Evolutionary conservation across 2,888 invertebrate genomes (phyloP).

Genomic region (Heliconius ethilla): DNA sequence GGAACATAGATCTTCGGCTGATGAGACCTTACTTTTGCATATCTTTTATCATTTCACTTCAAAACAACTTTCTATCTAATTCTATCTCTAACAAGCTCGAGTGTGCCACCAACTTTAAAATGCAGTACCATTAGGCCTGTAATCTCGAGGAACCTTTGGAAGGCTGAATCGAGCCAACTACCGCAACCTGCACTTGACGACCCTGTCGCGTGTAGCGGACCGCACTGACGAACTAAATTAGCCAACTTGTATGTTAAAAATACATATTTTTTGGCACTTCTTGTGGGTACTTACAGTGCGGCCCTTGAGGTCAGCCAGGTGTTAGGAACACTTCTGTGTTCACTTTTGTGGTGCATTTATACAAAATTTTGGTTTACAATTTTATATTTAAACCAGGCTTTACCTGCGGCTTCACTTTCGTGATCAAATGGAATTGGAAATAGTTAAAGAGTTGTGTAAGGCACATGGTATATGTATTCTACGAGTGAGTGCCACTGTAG

Average conservation of each 20-base stretch:
- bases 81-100: not conserved
- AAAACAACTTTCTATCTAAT: not conserved
- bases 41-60: not conserved
- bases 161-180: slow-evolving; percentile 55
- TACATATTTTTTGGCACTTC: slow-evolving; percentile 21
- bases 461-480: not conserved
- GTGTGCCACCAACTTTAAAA: slow-evolving; percentile 46
- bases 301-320: slow-evolving; percentile 16
- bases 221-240: slow-evolving; percentile 30
- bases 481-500: not conserved
- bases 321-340: not conserved
- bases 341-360: slow-evolving; percentile 6
- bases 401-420: not conserved
- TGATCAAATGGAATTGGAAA: not conserved
- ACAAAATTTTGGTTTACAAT: not conserved
- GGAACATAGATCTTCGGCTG: not conserved
- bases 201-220: slow-evolving; percentile 28
- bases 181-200: slow-evolving; percentile 35
- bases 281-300: not conserved
- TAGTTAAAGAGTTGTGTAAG: not conserved
- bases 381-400: not conserved
- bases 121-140: slow-evolving; percentile 67
- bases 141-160: slow-evolving; percentile 57
- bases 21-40: not conserved
- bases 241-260: slow-evolving; percentile 18